Evolutionary conservation across 2,888 invertebrate genomes (phyloP), one percentile per base, ranked within the genome.

Genomic region (Andrena chrysosceles): DNA sequence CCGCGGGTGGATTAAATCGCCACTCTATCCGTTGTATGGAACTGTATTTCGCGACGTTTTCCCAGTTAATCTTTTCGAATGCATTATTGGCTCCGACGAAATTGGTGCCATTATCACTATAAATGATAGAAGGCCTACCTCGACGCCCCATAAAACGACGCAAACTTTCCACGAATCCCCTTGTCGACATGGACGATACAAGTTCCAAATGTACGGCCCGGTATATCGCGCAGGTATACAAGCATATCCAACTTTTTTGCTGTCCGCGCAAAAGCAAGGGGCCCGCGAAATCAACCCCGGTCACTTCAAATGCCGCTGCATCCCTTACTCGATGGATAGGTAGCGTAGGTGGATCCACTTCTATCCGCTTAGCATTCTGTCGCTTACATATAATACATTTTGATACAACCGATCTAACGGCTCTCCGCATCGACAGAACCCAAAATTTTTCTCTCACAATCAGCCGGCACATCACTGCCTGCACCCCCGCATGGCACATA

Each of bases 381-480:
- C 52, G 16, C 16, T 20, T n/a, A 52, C 20, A 20, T 7, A n/a
- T 52, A 0, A 52, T 20, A 52, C 52, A 52, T n/a, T 52, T n/a
- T 20, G 16, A 6, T 7, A 52, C 20, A 20, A n/a, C 52, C 52
- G 20, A 52, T n/a, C 52, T n/a, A 7, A 52, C 7, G 16, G 10
- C 26, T 10, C 26, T 7, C 56, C 56, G 23, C 13, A 23, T 56
- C 7, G 33, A 33, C 33, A 56, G 13, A 26, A 56, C n/a, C 56
- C 29, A 56, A 56, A 56, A 56, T 8, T 56, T 56, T 56, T 56
- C 56, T 2, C 56, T 26, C n/a, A n/a, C n/a, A n/a, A n/a, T n/a
- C 26, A 56, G n/a, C n/a, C 26, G 8, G 13, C 56, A 26, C 56
- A 56, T 56, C 2, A n/a, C 26, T 6, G 26, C 5, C 4, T 56